A percentile compares a stretch with the other conserved stretches of the same genome.
Conservation (phyloP, 2,113 vertebrate species). For the Lophura nycthemera region DNA sequence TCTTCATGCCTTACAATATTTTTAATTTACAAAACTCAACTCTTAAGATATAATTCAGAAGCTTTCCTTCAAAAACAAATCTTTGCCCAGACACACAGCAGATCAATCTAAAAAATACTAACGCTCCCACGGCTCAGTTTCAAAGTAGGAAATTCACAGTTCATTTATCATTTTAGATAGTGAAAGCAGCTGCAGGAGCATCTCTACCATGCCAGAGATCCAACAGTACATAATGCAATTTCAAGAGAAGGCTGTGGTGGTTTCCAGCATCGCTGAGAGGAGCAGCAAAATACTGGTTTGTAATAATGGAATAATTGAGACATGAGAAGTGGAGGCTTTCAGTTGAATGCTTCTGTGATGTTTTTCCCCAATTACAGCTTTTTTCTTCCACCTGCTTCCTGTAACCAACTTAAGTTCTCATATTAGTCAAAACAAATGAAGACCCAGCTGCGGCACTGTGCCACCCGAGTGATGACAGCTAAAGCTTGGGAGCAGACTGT, state of each 20-base stretch:
- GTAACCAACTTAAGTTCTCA: not conserved
- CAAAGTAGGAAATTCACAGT: not conserved
- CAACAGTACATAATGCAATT: not conserved
- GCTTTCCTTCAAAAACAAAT: not conserved
- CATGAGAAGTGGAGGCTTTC: not conserved
- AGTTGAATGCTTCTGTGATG: not conserved
- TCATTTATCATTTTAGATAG: constrained; percentile 5
- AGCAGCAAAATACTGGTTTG: not conserved
- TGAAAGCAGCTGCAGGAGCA: constrained; percentile 22
- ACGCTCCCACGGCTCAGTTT: not conserved
- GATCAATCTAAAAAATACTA: constrained; percentile 5
- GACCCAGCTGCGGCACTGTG: not conserved
- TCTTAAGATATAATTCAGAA: not conserved
- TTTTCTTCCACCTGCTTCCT: not conserved
- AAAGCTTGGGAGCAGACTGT: rapidly evolving
- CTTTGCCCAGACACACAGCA: not conserved
- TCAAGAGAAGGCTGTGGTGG: constrained; percentile 31
- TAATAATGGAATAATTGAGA: not conserved
- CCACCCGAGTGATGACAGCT: not conserved
- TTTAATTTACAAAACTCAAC: not conserved
- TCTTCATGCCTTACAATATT: not conserved
- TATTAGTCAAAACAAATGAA: not conserved
- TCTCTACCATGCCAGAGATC: not conserved
- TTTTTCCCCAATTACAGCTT: not conserved
- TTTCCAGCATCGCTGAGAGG: not conserved